A percentile compares a stretch with the other conserved stretches of the same genome.
Conservation (phyloP, 2,888 invertebrate genomes). For the Sturmia bella region DNA sequence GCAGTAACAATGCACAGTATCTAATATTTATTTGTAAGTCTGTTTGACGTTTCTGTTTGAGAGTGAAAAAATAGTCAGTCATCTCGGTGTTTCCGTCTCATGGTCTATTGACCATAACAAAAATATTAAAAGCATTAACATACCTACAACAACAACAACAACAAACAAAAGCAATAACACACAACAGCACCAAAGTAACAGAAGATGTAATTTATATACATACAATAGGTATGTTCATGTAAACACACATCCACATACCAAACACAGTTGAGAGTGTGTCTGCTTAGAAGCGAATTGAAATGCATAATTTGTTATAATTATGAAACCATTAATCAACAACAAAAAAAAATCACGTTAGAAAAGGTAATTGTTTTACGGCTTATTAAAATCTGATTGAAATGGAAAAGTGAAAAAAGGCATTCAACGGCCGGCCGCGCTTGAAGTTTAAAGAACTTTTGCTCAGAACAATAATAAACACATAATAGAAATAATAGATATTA, state of each 20-base stretch:
- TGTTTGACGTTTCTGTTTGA: conserved; percentile 2
- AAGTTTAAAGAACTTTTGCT: conserved; percentile 52
- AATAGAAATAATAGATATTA: conserved; percentile 2
- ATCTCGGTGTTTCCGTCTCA: conserved; percentile 66
- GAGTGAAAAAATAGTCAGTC: conserved; percentile 21
- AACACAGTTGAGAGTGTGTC: background rate
- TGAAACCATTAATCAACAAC: conserved; percentile 50
- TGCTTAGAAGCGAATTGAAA: conserved; percentile 44
- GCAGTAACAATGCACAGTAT: conserved; percentile 33
- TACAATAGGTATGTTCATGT: background rate
- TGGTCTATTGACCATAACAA: conserved; percentile 70
- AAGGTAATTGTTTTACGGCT: background rate
- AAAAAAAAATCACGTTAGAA: background rate
- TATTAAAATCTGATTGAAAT: background rate
- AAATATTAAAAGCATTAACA: conserved; percentile 54
- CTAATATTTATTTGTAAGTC: conserved; percentile 26
- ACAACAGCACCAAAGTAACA: too few species aligned
- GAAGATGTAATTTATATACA: too few species aligned
- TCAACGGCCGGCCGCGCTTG: background rate
- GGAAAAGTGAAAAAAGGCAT: conserved; percentile 3
- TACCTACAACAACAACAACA: conserved; percentile 45
- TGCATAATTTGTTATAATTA: conserved; percentile 52
- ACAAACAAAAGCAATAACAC: conserved; percentile 15
- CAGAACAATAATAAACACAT: background rate
- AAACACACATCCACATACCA: background rate